These are phyloP conservation scores for Equus quagga DNA, from an alignment of 2,113 vertebrate species.

Conservation along the genomic window DNA sequence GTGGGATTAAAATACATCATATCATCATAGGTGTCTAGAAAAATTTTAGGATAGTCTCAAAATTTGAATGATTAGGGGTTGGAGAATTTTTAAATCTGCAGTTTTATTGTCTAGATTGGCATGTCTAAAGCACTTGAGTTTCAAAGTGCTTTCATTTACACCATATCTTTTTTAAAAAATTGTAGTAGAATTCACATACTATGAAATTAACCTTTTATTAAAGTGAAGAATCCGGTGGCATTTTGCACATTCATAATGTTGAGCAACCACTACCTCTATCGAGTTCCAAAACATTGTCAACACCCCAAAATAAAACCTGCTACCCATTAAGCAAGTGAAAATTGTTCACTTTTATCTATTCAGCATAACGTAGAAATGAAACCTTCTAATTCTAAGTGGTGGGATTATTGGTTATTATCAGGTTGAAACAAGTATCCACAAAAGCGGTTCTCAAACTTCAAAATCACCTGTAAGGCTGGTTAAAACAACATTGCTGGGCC, in stretches of 20 bases:
- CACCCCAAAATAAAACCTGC: background rate
- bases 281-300: background rate
- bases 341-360: background rate
- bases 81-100: background rate
- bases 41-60: background rate
- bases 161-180: background rate
- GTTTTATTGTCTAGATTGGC: background rate
- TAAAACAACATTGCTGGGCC: background rate
- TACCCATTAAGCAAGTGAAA: background rate
- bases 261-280: background rate
- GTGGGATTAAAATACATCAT: background rate
- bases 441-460: background rate
- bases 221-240: background rate
- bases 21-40: background rate
- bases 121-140: background rate
- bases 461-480: background rate
- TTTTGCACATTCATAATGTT: background rate
- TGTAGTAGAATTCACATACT: background rate
- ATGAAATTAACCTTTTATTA: background rate
- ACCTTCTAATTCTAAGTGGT: background rate
- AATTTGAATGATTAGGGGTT: background rate
- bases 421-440: background rate
- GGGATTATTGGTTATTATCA: background rate
- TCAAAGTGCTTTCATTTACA: background rate
- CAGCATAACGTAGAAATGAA: constrained; percentile 19